These are phyloP conservation scores for Odontocerum albicorne DNA, from an alignment of 2,888 invertebrate genomes.

Conservation along the genomic window DNA sequence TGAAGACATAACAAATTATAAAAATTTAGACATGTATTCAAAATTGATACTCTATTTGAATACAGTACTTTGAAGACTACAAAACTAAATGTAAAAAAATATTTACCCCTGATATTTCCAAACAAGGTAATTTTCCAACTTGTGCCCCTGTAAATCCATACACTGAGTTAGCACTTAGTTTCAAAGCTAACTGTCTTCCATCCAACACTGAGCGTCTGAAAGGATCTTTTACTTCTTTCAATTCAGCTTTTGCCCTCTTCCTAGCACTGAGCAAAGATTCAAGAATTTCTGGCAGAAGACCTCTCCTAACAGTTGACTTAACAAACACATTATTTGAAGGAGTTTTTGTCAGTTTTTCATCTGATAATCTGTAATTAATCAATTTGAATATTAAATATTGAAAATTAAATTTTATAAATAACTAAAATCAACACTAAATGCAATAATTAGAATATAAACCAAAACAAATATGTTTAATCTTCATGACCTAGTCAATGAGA, in stretches of 20 bases:
- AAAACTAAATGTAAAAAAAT: no score
- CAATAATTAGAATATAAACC: no score
- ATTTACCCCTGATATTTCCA: slow-evolving; percentile 90
- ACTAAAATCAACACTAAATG: no score
- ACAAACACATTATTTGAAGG: slow-evolving; percentile 92
- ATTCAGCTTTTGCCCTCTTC: slow-evolving; percentile 90
- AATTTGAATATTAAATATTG: no score
- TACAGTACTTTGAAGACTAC: no score
- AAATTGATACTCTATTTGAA: slow-evolving; percentile 8
- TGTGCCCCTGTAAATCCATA: slow-evolving; percentile 99
- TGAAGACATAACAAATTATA: neutral
- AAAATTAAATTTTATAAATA: no score
- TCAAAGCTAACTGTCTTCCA: slow-evolving; percentile 95
- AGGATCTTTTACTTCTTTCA: slow-evolving; percentile 95
- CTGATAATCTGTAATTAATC: slow-evolving; percentile 49
- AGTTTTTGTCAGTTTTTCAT: slow-evolving; percentile 82
- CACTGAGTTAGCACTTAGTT: slow-evolving; percentile 99
- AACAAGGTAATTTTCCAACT: slow-evolving; percentile 91
- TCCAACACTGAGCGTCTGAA: slow-evolving; percentile 91
- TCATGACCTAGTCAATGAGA: no score
- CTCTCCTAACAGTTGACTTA: slow-evolving; percentile 82
- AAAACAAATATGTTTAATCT: no score
- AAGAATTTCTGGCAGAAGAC: slow-evolving; percentile 93
- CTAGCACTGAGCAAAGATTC: slow-evolving; percentile 88
- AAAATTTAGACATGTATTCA: slow-evolving; percentile 4